Conservation (phyloP, 2,113 vertebrate genomes). For the Clarias batrachus region DNA sequence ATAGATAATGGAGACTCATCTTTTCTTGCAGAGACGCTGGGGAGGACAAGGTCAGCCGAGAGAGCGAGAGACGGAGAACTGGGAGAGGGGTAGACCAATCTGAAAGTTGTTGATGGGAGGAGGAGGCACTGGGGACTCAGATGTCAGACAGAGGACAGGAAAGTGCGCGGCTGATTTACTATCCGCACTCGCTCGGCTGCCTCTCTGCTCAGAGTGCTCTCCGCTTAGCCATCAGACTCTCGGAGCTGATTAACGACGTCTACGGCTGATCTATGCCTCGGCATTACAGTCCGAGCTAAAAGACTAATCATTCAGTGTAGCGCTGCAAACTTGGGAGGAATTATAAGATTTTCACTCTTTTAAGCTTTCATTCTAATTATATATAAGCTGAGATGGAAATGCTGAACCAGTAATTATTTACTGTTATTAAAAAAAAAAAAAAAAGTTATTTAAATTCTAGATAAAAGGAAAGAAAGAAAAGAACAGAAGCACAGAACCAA, state of each 20-base stretch:
- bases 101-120: slow-evolving; percentile 26
- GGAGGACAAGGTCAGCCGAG: slow-evolving; percentile 76
- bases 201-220: slow-evolving; percentile 11
- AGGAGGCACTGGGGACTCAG: slow-evolving; percentile 27
- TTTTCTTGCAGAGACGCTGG: slow-evolving; percentile 71
- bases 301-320: background rate
- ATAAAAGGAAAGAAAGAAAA: background rate
- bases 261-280: slow-evolving; percentile 9
- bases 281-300: slow-evolving; percentile 11
- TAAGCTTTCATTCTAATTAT: background rate
- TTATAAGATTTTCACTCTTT: background rate
- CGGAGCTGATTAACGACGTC: slow-evolving; percentile 36
- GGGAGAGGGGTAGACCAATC: slow-evolving; percentile 23
- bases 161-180: slow-evolving; percentile 43
- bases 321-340: background rate
- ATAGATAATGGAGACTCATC: slow-evolving; percentile 77
- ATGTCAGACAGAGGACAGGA: slow-evolving; percentile 36
- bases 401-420: background rate
- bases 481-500: background rate
- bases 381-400: background rate
- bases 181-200: slow-evolving; percentile 37
- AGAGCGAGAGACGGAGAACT: slow-evolving; percentile 53
- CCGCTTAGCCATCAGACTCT: slow-evolving; percentile 27
- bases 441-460: background rate
- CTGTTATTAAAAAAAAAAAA: background rate